Base-by-base conservation (phyloP, 2,797 vertebrate genomes). In the Arrhamphus sclerolepis region DNA sequence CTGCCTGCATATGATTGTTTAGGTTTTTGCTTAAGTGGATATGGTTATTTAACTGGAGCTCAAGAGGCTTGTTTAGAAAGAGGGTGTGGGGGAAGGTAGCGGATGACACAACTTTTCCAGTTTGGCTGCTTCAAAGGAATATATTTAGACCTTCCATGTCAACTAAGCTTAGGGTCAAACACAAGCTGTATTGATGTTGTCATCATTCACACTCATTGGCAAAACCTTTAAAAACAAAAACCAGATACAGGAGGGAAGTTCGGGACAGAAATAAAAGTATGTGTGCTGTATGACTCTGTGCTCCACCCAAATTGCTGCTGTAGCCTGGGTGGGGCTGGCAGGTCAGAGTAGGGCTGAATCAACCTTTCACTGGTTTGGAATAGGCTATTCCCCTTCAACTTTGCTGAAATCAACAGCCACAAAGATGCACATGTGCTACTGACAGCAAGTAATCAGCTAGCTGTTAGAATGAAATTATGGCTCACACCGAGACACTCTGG, bases 51-150 rank as follows among this genome's bases (percentile, higher is more conserved):
- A 66, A 78, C 49, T 71, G 19, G 41, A 47, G 43, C 68, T 42
- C 20, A 60, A 66, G 70, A 66, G 48, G 56, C 72, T 68, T 75
- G 54, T 81, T 80, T 66, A 42, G 44, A 58, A 61, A 72, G 54
- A 31, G 68, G 53, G 64, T 62, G 77, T 62, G 61, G 63, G 59
- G 70, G 22, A 56, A 57, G 50, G 46, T 38, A 24, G 73, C 2
- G 11, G 57, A 81, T 77, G 73, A 83, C 62, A 68, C 60, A 64
- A 73, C 61, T 75, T 88, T 87, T 84, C 84, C 88, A 86, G 78
- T 84, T 85, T 73, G 64, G 77, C 56, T 7, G 46, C 77, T 80
- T 79, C 44, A 75, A 46, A 77, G 56, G 41, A 84, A 80, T 89
- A 82, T 85, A 85, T 85, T 89, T 85, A 88, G 80, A 77, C 20